Evolutionary conservation across 2,797 vertebrate species (phyloP).

Genomic region (Cephalopachus bancanus): DNA sequence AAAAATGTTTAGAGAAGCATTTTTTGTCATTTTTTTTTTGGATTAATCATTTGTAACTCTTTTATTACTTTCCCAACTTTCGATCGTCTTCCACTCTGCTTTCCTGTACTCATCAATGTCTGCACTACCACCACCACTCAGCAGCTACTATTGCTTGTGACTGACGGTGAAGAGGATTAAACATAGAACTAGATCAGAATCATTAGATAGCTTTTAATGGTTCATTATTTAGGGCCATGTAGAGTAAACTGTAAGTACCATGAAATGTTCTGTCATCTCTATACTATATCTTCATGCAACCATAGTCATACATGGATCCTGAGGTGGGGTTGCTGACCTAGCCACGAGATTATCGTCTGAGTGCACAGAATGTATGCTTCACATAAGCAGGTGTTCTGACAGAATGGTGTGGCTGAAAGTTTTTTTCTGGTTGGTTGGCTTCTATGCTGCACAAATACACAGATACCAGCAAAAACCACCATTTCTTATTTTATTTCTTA

Average conservation of each 20-base stretch:
- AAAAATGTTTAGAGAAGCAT: slow-evolving; percentile 67
- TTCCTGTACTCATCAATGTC: not conserved
- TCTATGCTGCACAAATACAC: not conserved
- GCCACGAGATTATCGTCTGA: not conserved
- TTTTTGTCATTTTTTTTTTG: slow-evolving; percentile 54
- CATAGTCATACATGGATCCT: not conserved
- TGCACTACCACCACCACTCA: not conserved
- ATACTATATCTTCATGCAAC: not conserved
- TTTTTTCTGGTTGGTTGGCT: not conserved
- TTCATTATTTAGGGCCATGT: not conserved
- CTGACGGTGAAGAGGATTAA: slow-evolving; percentile 28
- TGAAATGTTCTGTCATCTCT: not conserved
- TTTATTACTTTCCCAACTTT: slow-evolving; percentile 6
- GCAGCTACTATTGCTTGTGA: slow-evolving; percentile 5
- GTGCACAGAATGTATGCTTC: not conserved
- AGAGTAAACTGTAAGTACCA: not conserved
- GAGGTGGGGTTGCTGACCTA: not conserved
- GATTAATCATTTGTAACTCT: slow-evolving; percentile 58
- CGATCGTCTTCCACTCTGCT: slow-evolving; percentile 7
- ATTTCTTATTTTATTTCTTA: slow-evolving; percentile 32
- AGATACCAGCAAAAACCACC: not conserved
- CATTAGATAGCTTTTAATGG: not conserved
- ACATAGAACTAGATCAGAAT: slow-evolving; percentile 1
- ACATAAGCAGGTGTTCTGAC: not conserved
- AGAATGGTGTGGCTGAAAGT: not conserved